Base-by-base conservation (phyloP, 2,888 invertebrate species). In the Callinectes sapidus region DNA sequence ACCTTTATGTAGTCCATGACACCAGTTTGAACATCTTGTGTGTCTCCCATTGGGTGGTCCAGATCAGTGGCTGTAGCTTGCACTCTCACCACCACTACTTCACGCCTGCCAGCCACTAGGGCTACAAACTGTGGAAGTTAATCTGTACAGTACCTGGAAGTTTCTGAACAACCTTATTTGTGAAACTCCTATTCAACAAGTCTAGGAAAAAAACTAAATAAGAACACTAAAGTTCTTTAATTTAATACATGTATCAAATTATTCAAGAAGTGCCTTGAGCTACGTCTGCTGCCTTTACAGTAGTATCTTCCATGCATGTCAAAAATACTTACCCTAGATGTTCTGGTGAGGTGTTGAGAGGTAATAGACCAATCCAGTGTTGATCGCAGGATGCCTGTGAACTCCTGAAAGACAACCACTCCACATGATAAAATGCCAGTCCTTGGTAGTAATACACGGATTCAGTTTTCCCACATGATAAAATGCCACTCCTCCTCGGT, bases 371-470 rank as follows among this genome's bases (percentile, higher is more conserved):
- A 89, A 28, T 77, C 42, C 13, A 89, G 35, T 0, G 2, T 42
- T 2, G 61, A 77, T 16, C 32, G 42, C 66, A 89, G 71, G 89
- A 48, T 89, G 48, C 89, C 89, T 77, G 18, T 39, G 42, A 42
- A 42, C 16, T 71, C 89, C 89, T 89, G 89, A 16, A 48, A 48
- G 39, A 5, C 3, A 48, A 10, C 10, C 48, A 48, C 10, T 48
- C 48, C 48, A 48, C 39, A 39, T 39, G 39, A 39, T 39, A 39
- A 2, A 5, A 2, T 3, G 39, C 39, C 39, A 39, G 2, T 39
- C 39, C 39, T 39, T 39, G 39, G 2, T 5, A 39, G 39, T 39
- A n/a, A n/a, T n/a, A n/a, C n/a, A n/a, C n/a, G n/a, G n/a, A n/a
- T n/a, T n/a, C n/a, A n/a, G n/a, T n/a, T n/a, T n/a, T n/a, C n/a